phyloP scores from a whole-genome alignment of 2,113 vertebrate species.

The Lampris incognitus region DNA sequence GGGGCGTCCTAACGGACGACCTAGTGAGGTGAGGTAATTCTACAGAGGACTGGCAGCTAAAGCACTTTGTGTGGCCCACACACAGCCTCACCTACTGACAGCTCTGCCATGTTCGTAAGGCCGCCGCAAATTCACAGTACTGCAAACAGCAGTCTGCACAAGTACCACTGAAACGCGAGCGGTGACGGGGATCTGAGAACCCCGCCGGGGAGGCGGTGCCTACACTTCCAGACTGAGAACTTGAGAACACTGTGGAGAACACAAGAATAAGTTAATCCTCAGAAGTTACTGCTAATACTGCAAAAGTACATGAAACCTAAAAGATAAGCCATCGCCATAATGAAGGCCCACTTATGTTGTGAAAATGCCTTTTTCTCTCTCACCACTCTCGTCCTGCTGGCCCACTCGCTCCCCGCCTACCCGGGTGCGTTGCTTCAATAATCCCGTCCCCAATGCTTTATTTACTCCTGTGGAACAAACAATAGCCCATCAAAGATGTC shows the following conservation, averaged over 20 bases:
- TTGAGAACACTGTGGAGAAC: conserved; percentile 18
- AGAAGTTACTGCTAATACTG: conserved; percentile 15
- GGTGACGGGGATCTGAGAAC: conserved; percentile 32
- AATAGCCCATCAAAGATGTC: conserved; percentile 74
- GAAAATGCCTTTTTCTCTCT: conserved; percentile 9
- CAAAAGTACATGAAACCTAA: conserved; percentile 28
- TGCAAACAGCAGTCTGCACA: conserved; percentile 31
- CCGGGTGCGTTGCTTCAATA: conserved; percentile 52
- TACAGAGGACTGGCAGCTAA: conserved; percentile 36
- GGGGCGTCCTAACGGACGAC: no score
- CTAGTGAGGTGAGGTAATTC: no score
- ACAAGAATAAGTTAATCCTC: conserved; percentile 31
- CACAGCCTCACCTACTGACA: conserved; percentile 29
- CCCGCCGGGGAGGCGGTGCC: conserved; percentile 3
- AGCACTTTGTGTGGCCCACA: conserved; percentile 36
- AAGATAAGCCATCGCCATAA: conserved; percentile 18
- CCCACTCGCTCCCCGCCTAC: conserved; percentile 47
- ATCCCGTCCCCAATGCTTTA: conserved; percentile 60
- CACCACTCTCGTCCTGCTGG: conserved; percentile 34
- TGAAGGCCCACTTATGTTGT: conserved; percentile 1
- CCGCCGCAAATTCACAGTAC: conserved; percentile 28
- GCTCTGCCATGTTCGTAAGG: neutral
- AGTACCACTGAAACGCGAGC: conserved; percentile 12
- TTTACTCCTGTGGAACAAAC: conserved; percentile 66
- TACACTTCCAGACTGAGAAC: conserved; percentile 9